Base-by-base conservation (phyloP, 1,140 invertebrate species). In the Harpegnathos saltator region DNA sequence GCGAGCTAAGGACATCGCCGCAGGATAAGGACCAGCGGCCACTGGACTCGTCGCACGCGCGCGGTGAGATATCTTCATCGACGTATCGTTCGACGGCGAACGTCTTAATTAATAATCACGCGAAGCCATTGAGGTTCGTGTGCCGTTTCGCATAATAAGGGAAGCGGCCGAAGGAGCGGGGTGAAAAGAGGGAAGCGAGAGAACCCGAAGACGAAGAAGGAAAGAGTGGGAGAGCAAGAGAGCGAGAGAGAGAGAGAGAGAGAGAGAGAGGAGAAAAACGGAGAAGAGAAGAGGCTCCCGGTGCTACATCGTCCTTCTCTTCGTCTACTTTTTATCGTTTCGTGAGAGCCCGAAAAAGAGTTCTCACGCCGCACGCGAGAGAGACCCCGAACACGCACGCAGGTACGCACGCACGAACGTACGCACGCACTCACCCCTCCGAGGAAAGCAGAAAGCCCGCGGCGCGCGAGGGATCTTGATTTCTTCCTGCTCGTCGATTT, bases 301-400 rank as follows among this genome's bases (percentile, higher is more conserved):
- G 80, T 75, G 84, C 69, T 66, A 85, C 83, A 82, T 71, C 75
- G 81, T 61, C 85, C 52, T 72, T 26, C 44, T 87, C 82, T 24
- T 84, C 81, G 68, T 88, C 85, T 84, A 87, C 86, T 88, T 88
- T 88, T 88, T 88, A 85, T 81, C 77, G 77, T 87, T 88, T 88
- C 83, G 77, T 59, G 86, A 88, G 69, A 77, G 65, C 84, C 66
- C 83, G 83, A 88, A 87, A 83, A 78, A 88, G 86, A 88, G 83
- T 89, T 88, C 87, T 89, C 86, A 88, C 87, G 80, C 87, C 83
- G 73, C 87, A 89, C 83, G 87, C 87, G 83, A 89, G 86, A 89
- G 50, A 66, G 48, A 87, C 58, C 87, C 65, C 73, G 69, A 77
- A 78, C 86, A 86, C 82, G 86, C 85, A 87, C 69, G 62, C 62